Percentiles rank a stretch among this genome's conserved stretches.
Conservation (phyloP, 2,113 vertebrate genomes). For the Varanus komodoensis region DNA sequence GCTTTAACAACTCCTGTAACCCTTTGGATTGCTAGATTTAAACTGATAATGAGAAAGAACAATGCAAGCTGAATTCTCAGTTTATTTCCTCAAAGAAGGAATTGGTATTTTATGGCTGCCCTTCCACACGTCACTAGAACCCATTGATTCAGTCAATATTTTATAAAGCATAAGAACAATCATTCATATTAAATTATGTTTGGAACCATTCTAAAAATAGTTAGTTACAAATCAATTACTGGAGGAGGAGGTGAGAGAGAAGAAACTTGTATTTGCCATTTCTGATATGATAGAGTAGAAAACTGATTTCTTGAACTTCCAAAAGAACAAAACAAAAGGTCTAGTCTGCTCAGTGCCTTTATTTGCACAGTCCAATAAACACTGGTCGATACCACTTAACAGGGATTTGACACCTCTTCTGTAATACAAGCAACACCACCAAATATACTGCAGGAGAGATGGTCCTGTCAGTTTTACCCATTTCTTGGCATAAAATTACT, state of each 20-base stretch:
- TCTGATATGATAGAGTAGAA: background rate
- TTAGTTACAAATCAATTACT: background rate
- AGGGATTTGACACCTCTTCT: background rate
- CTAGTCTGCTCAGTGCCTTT: background rate
- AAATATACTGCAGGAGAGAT: background rate
- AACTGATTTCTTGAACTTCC: background rate
- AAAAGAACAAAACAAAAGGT: background rate
- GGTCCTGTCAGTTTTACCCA: background rate
- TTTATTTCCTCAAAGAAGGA: background rate
- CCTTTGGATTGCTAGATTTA: background rate
- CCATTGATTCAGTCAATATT: background rate
- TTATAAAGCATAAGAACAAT: background rate
- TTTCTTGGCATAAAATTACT: background rate
- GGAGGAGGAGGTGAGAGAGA: too few relatives aligned
- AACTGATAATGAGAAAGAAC: background rate
- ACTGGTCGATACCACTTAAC: background rate
- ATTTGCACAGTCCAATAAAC: background rate
- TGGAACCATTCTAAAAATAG: background rate
- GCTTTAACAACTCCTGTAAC: background rate
- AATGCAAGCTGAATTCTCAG: background rate
- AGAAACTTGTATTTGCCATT: background rate
- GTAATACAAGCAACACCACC: background rate
- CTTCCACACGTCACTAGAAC: background rate
- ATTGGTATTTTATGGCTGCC: background rate
- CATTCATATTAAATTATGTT: background rate